These are phyloP conservation scores for Drymonia ruficornis DNA, from an alignment of 2,888 invertebrate species.

Conservation along the genomic window DNA sequence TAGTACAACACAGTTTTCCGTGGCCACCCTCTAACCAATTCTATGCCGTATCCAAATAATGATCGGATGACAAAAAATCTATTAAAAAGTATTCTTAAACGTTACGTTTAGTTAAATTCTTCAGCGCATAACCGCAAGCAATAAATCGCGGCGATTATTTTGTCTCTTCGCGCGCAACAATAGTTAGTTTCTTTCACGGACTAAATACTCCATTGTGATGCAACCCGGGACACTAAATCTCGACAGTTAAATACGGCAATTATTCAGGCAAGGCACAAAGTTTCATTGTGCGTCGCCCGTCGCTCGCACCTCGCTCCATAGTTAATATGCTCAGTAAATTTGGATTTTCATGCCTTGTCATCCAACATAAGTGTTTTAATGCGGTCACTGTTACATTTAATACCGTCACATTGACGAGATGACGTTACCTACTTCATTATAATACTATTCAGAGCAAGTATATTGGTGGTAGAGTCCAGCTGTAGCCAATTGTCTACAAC, in stretches of 20 bases:
- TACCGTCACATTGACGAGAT: slow-evolving; percentile 56
- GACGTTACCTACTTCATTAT: slow-evolving; percentile 38
- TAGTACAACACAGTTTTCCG: no score
- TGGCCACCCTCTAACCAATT: no score
- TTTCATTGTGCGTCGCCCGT: slow-evolving; percentile 67
- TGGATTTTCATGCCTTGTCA: slow-evolving; percentile 79
- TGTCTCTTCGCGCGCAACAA: slow-evolving; percentile 41
- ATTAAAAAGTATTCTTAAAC: neutral
- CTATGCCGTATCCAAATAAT: no score
- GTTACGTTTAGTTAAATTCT: neutral
- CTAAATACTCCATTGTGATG: slow-evolving; percentile 65
- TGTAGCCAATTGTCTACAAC: no score
- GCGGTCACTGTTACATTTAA: slow-evolving; percentile 59
- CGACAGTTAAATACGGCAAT: slow-evolving; percentile 76
- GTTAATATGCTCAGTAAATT: slow-evolving; percentile 70
- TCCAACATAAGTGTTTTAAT: slow-evolving; percentile 71
- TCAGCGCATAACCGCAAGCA: slow-evolving; percentile 15
- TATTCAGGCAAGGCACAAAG: slow-evolving; percentile 72
- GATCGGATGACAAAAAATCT: neutral
- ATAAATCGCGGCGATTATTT: slow-evolving; percentile 28
- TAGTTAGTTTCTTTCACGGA: slow-evolving; percentile 62
- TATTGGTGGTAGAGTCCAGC: no score
- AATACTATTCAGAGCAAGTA: slow-evolving; percentile 33
- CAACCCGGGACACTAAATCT: slow-evolving; percentile 62
- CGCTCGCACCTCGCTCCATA: slow-evolving; percentile 52